Evolutionary conservation across 2,888 invertebrate species (phyloP).

Genomic region (Drosophila anomalata): DNA sequence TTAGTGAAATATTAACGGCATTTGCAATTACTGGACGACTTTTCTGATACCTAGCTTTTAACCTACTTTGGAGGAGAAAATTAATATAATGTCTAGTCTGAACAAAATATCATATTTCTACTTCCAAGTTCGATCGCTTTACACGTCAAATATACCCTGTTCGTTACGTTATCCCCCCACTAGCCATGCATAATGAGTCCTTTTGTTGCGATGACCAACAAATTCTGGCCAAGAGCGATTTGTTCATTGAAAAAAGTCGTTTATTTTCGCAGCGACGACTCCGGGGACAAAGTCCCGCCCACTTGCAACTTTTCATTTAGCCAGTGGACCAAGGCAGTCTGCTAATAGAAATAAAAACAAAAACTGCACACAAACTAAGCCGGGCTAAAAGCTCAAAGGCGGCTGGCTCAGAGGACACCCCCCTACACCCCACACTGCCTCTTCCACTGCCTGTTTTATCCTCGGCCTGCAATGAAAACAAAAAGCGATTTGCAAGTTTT

Average conservation of each 20-base stretch:
- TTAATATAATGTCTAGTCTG: background rate
- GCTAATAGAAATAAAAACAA: slow-evolving; percentile 77
- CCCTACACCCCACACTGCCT: background rate
- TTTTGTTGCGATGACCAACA: slow-evolving; percentile 5
- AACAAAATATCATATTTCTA: background rate
- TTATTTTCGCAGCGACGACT: slow-evolving; percentile 17
- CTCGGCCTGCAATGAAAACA: slow-evolving; percentile 69
- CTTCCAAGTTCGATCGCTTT: background rate
- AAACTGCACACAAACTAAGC: slow-evolving; percentile 73
- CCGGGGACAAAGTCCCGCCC: slow-evolving; percentile 8
- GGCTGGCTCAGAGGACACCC: slow-evolving; percentile 28
- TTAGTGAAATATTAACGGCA: slow-evolving; percentile 66
- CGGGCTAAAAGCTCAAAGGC: slow-evolving; percentile 76
- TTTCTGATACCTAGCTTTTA: background rate
- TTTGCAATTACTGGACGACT: slow-evolving; percentile 21
- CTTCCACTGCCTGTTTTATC: slow-evolving; percentile 15
- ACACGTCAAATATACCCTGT: background rate
- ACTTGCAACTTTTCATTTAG: slow-evolving; percentile 67
- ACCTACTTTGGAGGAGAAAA: background rate
- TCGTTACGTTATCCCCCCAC: background rate
- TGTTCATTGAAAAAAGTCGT: slow-evolving; percentile 62
- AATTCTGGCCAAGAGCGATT: slow-evolving; percentile 38
- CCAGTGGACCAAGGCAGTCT: slow-evolving; percentile 64
- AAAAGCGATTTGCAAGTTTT: slow-evolving; percentile 79
- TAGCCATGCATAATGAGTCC: slow-evolving; percentile 9